Conservation (phyloP, 2,888 invertebrate species). For the Cephus spinipes region DNA sequence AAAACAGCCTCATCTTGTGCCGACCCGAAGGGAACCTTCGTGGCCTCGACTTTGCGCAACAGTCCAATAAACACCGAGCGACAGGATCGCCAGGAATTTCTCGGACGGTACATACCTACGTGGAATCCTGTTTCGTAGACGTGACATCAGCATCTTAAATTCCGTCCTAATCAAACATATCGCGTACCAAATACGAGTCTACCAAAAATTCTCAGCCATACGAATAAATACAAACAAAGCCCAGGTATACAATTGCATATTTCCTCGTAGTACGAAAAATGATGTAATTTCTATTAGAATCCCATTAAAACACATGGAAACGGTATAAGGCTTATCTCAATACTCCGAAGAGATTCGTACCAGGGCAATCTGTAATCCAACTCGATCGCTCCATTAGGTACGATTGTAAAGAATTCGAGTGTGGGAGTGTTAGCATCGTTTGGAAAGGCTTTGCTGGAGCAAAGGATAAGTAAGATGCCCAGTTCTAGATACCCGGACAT, state of each 20-base stretch:
- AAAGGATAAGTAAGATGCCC: constrained; percentile 30
- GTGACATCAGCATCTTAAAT: neutral
- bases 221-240: neutral
- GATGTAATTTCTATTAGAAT: neutral
- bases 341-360: neutral
- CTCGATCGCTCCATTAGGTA: neutral
- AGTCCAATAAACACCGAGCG: constrained; percentile 28
- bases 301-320: neutral
- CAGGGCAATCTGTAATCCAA: neutral
- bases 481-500: constrained; percentile 41
- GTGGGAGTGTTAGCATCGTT: constrained; percentile 1
- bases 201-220: too few species aligned
- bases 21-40: neutral
- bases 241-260: neutral
- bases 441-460: neutral
- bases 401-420: neutral
- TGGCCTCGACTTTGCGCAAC: constrained; percentile 19
- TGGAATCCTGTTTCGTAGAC: neutral
- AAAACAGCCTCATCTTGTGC: constrained; percentile 26
- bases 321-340: neutral
- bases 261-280: neutral
- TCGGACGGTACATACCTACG: neutral
- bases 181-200: neutral
- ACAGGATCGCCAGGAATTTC: constrained; percentile 8
- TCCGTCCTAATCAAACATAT: neutral